Evolutionary conservation across 2,797 vertebrate species (phyloP).

Genomic region (Poeciliopsis turneri): DNA sequence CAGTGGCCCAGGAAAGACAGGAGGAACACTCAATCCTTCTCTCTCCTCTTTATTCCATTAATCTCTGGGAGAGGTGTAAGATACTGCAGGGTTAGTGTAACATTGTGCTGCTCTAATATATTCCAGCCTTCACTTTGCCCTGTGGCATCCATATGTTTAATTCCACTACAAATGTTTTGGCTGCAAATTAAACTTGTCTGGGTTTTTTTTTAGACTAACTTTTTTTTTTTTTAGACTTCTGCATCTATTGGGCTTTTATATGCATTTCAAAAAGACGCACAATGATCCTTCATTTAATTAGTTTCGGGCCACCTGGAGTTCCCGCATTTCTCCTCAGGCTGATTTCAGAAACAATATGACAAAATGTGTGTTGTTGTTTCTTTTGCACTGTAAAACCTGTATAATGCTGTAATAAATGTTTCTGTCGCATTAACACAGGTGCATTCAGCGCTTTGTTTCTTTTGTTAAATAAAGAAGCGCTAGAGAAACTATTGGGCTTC

Average conservation of each 20-base stretch:
- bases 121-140: constrained; percentile 72
- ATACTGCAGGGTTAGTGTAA: constrained; percentile 77
- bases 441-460: neutral
- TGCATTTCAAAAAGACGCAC: constrained; percentile 61
- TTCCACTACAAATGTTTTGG: constrained; percentile 81
- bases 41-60: constrained; percentile 71
- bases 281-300: constrained; percentile 81
- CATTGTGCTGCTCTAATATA: constrained; percentile 69
- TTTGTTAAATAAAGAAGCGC: constrained; percentile 38
- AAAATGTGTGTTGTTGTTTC: constrained; percentile 20
- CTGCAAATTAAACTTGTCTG: constrained; percentile 72
- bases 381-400: constrained; percentile 46
- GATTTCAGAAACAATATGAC: constrained; percentile 47
- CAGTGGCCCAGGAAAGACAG: constrained; percentile 61
- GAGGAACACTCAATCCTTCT: constrained; percentile 36
- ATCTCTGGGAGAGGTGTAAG: constrained; percentile 69
- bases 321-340: constrained; percentile 68
- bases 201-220: constrained; percentile 18
- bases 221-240: constrained; percentile 10
- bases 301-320: constrained; percentile 74
- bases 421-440: neutral
- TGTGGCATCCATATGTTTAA: constrained; percentile 79
- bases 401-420: constrained; percentile 21
- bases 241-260: constrained; percentile 33
- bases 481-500: neutral